Conservation (phyloP, 1,140 invertebrate genomes). For the Nylanderia fulva region DNA sequence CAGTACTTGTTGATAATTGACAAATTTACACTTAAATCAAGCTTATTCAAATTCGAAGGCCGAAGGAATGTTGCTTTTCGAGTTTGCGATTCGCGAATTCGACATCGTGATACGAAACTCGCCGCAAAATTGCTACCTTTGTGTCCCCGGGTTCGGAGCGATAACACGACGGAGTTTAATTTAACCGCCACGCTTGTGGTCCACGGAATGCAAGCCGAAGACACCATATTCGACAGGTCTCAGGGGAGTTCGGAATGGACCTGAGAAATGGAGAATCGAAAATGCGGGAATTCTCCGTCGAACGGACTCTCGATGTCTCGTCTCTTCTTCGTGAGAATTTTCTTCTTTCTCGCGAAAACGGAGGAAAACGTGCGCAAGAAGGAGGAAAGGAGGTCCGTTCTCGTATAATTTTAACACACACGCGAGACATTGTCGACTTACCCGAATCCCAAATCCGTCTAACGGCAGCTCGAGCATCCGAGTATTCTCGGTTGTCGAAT, state of each 20-base stretch:
- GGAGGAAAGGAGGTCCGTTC: neutral
- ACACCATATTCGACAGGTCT: constrained; percentile 57
- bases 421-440: neutral
- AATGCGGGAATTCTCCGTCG: constrained; percentile 65
- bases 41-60: constrained; percentile 7
- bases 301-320: neutral
- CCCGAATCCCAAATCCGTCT: neutral
- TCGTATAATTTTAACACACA: constrained; percentile 31
- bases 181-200: constrained; percentile 70
- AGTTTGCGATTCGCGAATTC: neutral
- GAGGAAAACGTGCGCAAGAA: neutral
- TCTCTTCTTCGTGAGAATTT: constrained; percentile 13
- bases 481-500: constrained; percentile 33
- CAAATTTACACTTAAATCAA: neutral
- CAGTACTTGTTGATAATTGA: neutral
- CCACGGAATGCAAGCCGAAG: constrained; percentile 67
- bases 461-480: constrained; percentile 44
- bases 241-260: constrained; percentile 27
- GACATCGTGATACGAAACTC: constrained; percentile 40
- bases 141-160: constrained; percentile 1
- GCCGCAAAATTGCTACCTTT: constrained; percentile 53
- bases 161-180: constrained; percentile 68
- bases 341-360: neutral
- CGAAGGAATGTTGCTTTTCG: neutral
- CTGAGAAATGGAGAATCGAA: constrained; percentile 6